Conservation (phyloP, 2,113 vertebrate genomes). For the Erythrocercus mccallii region DNA sequence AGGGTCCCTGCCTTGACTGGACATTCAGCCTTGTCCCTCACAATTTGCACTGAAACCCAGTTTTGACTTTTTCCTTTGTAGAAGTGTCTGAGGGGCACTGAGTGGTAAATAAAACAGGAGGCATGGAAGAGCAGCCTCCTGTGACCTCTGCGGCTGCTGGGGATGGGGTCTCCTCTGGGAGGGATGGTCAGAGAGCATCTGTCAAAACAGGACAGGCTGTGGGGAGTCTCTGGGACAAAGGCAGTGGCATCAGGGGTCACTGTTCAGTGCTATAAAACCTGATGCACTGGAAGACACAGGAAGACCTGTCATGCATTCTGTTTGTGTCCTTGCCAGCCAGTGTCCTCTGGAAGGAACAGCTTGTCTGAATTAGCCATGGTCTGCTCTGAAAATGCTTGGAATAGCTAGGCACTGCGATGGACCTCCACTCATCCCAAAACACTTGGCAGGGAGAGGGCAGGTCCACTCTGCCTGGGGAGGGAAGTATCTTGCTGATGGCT, state of each 20-base stretch:
- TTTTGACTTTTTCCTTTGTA: not conserved
- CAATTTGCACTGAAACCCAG: not conserved
- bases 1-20: not conserved
- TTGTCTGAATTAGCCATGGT: not conserved
- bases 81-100: not conserved
- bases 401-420: fast-evolving
- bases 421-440: not conserved
- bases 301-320: not conserved
- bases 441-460: not conserved
- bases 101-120: not conserved
- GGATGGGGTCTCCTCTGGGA: not conserved
- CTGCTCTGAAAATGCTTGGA: not conserved
- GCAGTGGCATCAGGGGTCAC: not conserved
- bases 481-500: not conserved
- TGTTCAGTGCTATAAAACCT: not conserved
- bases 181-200: not conserved
- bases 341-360: not conserved
- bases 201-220: not conserved
- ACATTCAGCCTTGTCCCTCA: not conserved
- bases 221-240: not conserved
- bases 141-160: not conserved
- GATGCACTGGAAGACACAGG: fast-evolving
- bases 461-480: fast-evolving
- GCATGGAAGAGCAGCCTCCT: not conserved
- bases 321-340: not conserved